Conservation (phyloP, 2,113 vertebrate genomes). For the Jacana jacana region DNA sequence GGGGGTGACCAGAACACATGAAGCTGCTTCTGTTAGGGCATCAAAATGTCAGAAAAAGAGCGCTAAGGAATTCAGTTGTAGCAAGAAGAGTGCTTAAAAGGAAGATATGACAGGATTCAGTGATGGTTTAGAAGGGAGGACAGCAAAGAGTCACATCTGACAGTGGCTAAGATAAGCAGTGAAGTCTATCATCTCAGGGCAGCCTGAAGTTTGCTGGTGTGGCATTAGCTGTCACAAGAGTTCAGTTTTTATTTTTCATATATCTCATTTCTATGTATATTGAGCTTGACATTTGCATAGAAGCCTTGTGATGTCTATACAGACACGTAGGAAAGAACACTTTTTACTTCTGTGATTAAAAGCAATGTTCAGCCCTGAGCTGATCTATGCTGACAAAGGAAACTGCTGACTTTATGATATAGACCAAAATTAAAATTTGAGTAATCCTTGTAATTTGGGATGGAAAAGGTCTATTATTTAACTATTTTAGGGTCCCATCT, state of each 20-base stretch:
- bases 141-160: not conserved
- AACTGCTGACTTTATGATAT: not conserved
- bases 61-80: not conserved
- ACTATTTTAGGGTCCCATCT: not conserved
- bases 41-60: not conserved
- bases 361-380: not conserved
- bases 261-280: not conserved
- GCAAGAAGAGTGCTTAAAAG: not conserved
- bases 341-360: conserved; percentile 1
- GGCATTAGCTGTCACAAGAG: conserved; percentile 25
- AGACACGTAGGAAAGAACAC: not conserved
- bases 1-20: not conserved
- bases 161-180: not conserved
- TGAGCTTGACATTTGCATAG: conserved; percentile 37
- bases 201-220: conserved; percentile 15
- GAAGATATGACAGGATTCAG: not conserved
- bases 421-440: not conserved
- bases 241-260: conserved; percentile 27
- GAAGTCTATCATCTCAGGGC: not conserved
- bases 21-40: not conserved
- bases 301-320: conserved; percentile 1
- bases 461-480: not conserved
- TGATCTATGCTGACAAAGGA: conserved; percentile 32
- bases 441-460: not conserved
- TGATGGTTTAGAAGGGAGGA: not conserved